Evolutionary conservation across 1,140 invertebrate genomes (phyloP).

Genomic region (Acyrthosiphon pisum): DNA sequence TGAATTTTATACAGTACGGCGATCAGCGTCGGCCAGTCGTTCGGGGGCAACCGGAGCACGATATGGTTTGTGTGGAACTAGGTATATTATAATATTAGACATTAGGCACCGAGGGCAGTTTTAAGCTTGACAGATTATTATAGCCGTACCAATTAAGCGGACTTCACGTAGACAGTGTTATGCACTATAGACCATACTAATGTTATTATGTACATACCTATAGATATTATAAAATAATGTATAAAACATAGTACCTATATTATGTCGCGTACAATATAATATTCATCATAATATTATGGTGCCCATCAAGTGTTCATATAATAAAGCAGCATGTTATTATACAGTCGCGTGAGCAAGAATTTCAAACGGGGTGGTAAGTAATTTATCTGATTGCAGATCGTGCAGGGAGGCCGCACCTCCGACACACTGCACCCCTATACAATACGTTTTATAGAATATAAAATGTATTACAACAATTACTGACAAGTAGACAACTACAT

Average conservation of each 20-base stretch:
- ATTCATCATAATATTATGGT: neutral
- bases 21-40: neutral
- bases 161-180: neutral
- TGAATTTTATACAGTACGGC: neutral
- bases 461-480: too few species aligned
- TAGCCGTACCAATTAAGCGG: neutral
- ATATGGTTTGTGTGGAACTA: neutral
- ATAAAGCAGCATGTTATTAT: neutral
- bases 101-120: neutral
- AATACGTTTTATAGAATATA: neutral
- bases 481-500: too few species aligned
- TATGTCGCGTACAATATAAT: neutral
- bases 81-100: neutral
- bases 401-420: neutral
- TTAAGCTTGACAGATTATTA: constrained; percentile 1
- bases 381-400: neutral
- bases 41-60: neutral
- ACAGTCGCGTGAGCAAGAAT: neutral
- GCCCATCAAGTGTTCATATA: neutral
- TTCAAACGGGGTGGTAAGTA: neutral
- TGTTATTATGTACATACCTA: neutral
- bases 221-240: too few species aligned
- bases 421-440: neutral
- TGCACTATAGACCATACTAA: neutral
- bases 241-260: too few species aligned